Evolutionary conservation across 2,888 invertebrate genomes (phyloP).

Genomic region (Parochlus steinenii): DNA sequence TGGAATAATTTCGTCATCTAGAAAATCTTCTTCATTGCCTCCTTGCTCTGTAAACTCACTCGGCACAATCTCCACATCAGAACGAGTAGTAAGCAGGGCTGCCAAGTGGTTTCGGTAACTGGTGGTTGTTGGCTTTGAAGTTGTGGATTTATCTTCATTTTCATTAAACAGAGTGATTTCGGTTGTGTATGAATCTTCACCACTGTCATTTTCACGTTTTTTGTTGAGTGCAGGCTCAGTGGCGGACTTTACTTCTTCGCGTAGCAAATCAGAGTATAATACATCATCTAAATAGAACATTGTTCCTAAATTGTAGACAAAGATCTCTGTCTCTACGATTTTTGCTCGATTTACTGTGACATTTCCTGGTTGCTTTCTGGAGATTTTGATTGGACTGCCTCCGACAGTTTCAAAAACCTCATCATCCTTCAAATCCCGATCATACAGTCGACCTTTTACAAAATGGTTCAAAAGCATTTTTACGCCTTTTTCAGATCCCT

Average conservation of each 20-base stretch:
- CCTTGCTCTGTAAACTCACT: constrained; percentile 26
- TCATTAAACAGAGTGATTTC: not conserved
- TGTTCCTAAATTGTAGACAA: constrained; percentile 46
- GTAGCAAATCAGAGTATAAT: constrained; percentile 32
- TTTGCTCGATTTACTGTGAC: constrained; percentile 38
- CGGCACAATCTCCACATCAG: constrained; percentile 28
- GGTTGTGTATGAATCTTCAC: constrained; percentile 15
- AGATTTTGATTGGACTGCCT: constrained; percentile 36
- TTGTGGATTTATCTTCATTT: not conserved
- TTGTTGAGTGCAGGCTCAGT: constrained; percentile 16
- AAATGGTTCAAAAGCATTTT: constrained; percentile 43
- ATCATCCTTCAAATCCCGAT: constrained; percentile 38
- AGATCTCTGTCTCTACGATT: constrained; percentile 42
- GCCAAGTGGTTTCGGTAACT: not conserved
- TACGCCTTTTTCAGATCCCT: constrained; percentile 38
- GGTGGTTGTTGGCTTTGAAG: constrained; percentile 2
- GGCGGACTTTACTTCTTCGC: constrained; percentile 22
- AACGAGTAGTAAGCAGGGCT: constrained; percentile 18
- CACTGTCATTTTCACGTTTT: constrained; percentile 14
- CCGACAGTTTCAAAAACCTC: constrained; percentile 37
- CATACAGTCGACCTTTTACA: constrained; percentile 41
- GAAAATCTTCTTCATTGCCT: constrained; percentile 19
- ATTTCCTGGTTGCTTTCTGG: constrained; percentile 29
- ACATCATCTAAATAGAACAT: constrained; percentile 45
- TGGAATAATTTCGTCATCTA: constrained; percentile 29